These are phyloP conservation scores for Archaeoteleia sp. DNA, from an alignment of 2,888 invertebrate genomes.

Conservation along the genomic window DNA sequence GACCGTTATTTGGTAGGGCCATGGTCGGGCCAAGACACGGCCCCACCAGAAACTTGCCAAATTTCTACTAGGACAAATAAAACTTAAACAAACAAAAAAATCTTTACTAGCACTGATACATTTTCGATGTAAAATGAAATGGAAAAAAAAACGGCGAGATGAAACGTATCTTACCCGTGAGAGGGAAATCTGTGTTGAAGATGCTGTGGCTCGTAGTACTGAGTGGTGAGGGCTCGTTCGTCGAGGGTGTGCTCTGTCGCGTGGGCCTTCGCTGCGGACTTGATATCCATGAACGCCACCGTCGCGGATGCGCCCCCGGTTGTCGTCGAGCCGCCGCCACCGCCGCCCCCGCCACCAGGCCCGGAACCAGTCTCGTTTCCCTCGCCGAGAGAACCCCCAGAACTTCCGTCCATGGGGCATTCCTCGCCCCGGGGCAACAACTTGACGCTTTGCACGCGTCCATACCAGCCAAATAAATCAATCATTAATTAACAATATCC, in stretches of 20 bases:
- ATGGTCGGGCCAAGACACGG: too few species aligned
- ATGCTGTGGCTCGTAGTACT: conserved; percentile 90
- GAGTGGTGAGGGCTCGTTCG: conserved; percentile 90
- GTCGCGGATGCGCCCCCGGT: conserved; percentile 87
- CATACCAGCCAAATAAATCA: conserved; percentile 93
- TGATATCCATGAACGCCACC: conserved; percentile 97
- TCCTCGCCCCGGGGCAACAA: conserved; percentile 82
- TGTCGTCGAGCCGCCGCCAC: conserved; percentile 77
- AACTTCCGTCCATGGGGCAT: conserved; percentile 73
- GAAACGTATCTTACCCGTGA: conserved; percentile 76
- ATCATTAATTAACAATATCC: too few species aligned
- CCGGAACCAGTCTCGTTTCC: conserved; percentile 73
- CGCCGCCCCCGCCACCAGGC: conserved; percentile 70
- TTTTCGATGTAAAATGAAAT: too few species aligned
- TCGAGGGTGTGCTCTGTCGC: conserved; percentile 92
- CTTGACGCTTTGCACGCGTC: conserved; percentile 98
- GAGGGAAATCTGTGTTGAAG: conserved; percentile 75
- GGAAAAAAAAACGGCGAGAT: conserved; percentile 2
- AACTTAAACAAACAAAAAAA: too few species aligned
- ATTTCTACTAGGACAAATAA: too few species aligned
- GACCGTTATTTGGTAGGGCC: too few species aligned
- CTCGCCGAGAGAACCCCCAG: conserved; percentile 74
- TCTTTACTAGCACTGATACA: too few species aligned
- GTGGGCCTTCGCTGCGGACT: conserved; percentile 95
- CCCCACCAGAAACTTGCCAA: too few species aligned